Percentiles rank a stretch among this genome's conserved stretches.
These are phyloP conservation scores for Belgica antarctica DNA, from an alignment of 2,888 invertebrate species.

Conservation along the genomic window DNA sequence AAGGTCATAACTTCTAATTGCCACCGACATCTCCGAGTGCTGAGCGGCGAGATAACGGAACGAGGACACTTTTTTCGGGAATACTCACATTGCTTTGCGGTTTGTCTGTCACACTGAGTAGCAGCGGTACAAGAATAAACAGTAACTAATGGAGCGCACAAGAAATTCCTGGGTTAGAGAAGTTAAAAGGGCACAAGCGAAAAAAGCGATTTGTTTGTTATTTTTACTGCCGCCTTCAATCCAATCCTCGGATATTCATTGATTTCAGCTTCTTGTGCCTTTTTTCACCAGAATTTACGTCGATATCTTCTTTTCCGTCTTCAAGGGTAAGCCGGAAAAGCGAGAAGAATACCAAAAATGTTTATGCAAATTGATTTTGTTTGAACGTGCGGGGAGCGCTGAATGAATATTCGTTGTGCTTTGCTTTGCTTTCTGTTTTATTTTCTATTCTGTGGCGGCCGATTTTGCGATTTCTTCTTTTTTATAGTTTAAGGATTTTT, in stretches of 20 bases:
- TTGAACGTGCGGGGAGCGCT: conserved; percentile 27
- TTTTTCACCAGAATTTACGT: not conserved
- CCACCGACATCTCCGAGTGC: not conserved
- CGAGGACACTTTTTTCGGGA: not conserved
- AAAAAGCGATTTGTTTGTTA: conserved; percentile 34
- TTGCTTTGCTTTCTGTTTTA: too few species aligned
- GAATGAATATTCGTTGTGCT: conserved; percentile 29
- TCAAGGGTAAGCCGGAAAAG: conserved; percentile 29
- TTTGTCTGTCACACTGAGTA: not conserved
- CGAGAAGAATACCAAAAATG: conserved; percentile 32
- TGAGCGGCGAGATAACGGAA: not conserved
- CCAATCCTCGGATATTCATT: conserved; percentile 11
- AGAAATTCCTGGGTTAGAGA: conserved; percentile 21
- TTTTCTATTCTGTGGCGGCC: conserved; percentile 4
- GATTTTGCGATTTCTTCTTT: conserved; percentile 3
- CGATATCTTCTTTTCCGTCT: conserved; percentile 5
- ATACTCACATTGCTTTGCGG: conserved; percentile 21
- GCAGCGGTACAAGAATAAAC: not conserved
- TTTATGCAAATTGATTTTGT: conserved; percentile 43
- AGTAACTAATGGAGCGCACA: conserved; percentile 4
- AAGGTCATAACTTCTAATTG: conserved; percentile 38
- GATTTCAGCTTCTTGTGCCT: conserved; percentile 6
- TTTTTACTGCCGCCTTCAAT: conserved; percentile 30
- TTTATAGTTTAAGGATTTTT: conserved; percentile 11
- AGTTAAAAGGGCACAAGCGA: conserved; percentile 21